Evolutionary conservation across 2,888 invertebrate species (phyloP).

Genomic region (Athalia rosae): DNA sequence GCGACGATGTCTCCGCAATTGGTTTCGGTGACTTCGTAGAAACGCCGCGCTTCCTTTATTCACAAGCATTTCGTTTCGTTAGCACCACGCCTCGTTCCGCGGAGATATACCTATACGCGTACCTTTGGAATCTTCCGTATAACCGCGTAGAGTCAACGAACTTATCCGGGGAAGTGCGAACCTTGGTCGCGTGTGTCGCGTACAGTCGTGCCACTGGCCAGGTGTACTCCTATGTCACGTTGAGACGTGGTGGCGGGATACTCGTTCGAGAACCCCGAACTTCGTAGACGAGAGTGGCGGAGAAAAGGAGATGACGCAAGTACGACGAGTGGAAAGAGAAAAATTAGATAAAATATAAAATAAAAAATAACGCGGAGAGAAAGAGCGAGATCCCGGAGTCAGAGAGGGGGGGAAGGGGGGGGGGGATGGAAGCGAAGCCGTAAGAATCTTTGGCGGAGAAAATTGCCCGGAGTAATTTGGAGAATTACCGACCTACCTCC

Average conservation of each 20-base stretch:
- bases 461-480: conserved; percentile 42
- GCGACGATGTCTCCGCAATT: not conserved
- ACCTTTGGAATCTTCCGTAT: not conserved
- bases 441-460: conserved; percentile 44
- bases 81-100: not conserved
- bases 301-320: not conserved
- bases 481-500: conserved; percentile 39
- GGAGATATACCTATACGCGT: no score
- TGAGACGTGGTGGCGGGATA: conserved; percentile 18
- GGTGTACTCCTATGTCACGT: not conserved
- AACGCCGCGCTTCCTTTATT: not conserved
- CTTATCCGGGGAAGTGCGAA: not conserved
- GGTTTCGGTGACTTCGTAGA: not conserved
- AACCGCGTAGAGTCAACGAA: conserved; percentile 3
- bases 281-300: not conserved
- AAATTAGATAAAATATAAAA: no score
- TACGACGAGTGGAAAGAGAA: no score
- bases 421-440: conserved; percentile 33
- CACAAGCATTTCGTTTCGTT: not conserved
- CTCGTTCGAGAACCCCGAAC: conserved; percentile 16
- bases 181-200: conserved; percentile 5
- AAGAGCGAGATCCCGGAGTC: no score
- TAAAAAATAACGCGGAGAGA: no score
- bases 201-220: not conserved
- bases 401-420: not conserved